Evolutionary conservation across 2,888 invertebrate species (phyloP), one percentile per base, ranked within the genome.

Genomic region (Nomada fabriciana): DNA sequence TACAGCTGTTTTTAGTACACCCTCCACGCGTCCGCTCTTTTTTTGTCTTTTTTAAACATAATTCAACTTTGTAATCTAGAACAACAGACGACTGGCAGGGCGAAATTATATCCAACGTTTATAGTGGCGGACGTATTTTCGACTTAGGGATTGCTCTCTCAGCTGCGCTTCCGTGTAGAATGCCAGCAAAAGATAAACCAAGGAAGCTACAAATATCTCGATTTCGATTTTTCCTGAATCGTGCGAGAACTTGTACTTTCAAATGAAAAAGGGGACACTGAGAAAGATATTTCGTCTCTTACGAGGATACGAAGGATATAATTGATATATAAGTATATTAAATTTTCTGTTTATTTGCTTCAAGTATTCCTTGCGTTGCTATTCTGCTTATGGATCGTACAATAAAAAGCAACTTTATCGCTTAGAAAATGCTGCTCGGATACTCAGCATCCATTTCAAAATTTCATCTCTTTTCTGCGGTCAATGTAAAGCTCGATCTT

Each of bases 91-190:
- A 13, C 23, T n/a, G 43, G 64, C 18, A 57, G 36, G 69, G 74
- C 29, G 23, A 60, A 72, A 72, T 60, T 67, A 68, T 59, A 43
- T 65, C 10, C 50, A 74, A 74, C 70, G 55, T 23, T 72, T 79
- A 80, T 61, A 75, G 63, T 53, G 65, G 68, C 47, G 55, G 57
- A 59, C 59, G 67, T 78, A 75, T 72, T 83, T 76, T 76, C 43
- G 59, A 74, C 67, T 52, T 60, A 67, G 36, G 23, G 61, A 63
- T 53, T 73, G 78, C 79, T 78, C 55, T 23, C 64, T 68, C 88
- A 86, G 88, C 86, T 85, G 88, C 10, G 50, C 20, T 55, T 43
- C 42, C 64, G 47, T 57, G 63, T 76, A 9, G 23, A 9, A 20
- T 18, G 43, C n/a, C 23, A 64, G 67, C n/a, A 18, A 9, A 23